phyloP scores from a whole-genome alignment of 2,888 invertebrate genomes.

The Laspeyria flexula region DNA sequence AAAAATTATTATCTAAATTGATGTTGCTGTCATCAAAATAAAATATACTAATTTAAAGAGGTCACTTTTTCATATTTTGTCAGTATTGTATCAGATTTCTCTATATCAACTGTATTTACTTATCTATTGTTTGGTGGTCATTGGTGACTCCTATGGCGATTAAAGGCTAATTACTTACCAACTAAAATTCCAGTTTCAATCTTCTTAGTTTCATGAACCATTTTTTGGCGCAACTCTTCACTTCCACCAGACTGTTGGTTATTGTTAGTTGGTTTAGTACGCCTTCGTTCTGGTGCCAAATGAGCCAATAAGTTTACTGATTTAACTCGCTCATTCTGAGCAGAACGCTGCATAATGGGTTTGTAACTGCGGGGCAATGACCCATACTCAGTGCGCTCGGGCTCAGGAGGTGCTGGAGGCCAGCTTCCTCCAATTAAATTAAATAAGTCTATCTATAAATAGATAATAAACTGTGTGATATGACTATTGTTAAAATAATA shows the following conservation, averaged over 20 bases:
- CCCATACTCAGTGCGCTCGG: constrained; percentile 69
- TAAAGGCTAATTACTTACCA: constrained; percentile 55
- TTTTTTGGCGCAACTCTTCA: constrained; percentile 59
- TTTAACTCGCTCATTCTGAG: constrained; percentile 82
- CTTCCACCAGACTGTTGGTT: constrained; percentile 34
- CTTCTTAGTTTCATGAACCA: constrained; percentile 80
- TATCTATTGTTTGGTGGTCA: no score
- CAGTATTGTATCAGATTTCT: no score
- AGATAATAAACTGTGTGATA: no score
- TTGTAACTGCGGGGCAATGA: constrained; percentile 57
- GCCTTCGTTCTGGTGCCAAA: constrained; percentile 74
- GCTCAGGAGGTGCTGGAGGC: constrained; percentile 77
- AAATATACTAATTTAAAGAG: no score
- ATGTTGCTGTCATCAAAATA: no score
- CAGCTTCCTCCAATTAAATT: constrained; percentile 80
- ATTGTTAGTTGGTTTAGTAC: constrained; percentile 58
- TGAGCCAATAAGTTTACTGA: constrained; percentile 87
- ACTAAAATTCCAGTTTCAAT: constrained; percentile 79
- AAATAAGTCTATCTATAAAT: constrained; percentile 73
- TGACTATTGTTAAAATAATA: no score
- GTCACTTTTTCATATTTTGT: no score
- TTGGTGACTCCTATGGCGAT: no score
- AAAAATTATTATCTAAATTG: no score
- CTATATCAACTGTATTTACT: no score
- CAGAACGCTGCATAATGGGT: constrained; percentile 73